Conservation (phyloP, 2,113 vertebrate genomes). For the Mobula hypostoma region DNA sequence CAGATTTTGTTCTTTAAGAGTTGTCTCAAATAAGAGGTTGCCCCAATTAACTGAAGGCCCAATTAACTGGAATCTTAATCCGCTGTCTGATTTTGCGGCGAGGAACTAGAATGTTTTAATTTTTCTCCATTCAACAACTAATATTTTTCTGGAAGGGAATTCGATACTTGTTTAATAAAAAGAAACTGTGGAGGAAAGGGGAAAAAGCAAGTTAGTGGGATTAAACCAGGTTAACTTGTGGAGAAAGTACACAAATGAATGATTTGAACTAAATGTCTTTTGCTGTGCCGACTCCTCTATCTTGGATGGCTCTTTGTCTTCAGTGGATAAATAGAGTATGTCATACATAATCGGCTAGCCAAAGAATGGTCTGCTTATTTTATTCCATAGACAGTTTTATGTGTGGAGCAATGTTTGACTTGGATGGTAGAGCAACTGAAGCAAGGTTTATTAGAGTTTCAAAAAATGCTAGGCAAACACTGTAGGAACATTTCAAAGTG, state of each 20-base stretch:
- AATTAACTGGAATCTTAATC: too few relatives aligned
- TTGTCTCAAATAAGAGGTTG: too few relatives aligned
- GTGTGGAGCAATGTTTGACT: background rate
- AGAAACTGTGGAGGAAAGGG: background rate
- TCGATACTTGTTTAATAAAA: background rate
- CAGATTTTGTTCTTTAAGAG: too few relatives aligned
- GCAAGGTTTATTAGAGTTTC: background rate
- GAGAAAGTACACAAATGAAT: background rate
- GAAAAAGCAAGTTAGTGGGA: background rate
- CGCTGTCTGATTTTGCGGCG: background rate
- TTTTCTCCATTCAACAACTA: background rate
- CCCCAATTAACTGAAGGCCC: too few relatives aligned
- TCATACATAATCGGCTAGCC: background rate
- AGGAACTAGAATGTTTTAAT: background rate
- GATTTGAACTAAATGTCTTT: background rate
- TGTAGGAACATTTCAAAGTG: background rate
- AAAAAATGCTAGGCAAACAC: background rate
- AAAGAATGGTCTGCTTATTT: background rate
- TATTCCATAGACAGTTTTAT: background rate
- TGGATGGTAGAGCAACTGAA: background rate
- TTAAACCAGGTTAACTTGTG: background rate
- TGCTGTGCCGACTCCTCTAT: background rate
- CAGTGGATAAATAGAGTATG: background rate
- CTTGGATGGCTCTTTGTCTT: background rate
- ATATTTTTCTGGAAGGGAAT: background rate